These are phyloP conservation scores for Chirona hameri DNA, from an alignment of 2,888 invertebrate genomes.

Conservation along the genomic window DNA sequence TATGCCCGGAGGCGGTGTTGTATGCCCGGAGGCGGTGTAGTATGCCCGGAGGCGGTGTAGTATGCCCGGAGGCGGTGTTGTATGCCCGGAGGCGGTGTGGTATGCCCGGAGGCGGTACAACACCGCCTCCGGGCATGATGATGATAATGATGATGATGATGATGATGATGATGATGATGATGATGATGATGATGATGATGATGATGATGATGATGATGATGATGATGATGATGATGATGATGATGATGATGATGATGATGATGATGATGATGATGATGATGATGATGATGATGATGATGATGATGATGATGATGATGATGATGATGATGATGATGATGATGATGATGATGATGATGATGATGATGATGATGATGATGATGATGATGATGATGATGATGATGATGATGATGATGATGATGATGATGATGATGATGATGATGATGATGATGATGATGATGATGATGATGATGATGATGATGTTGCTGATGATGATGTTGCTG, in stretches of 20 bases:
- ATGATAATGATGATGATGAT: slow-evolving; percentile 6
- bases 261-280: slow-evolving; percentile 22
- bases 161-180: background rate
- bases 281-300: slow-evolving; percentile 22
- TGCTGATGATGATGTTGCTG: too few relatives aligned
- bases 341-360: slow-evolving; percentile 22
- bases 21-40: too few relatives aligned
- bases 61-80: too few relatives aligned
- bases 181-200: background rate
- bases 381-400: slow-evolving; percentile 22
- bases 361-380: slow-evolving; percentile 22
- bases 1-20: too few relatives aligned
- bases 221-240: slow-evolving; percentile 22
- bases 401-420: slow-evolving; percentile 22
- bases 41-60: too few relatives aligned
- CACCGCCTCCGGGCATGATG: background rate
- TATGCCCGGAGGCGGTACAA: too few relatives aligned
- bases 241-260: slow-evolving; percentile 22
- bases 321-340: slow-evolving; percentile 22
- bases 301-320: slow-evolving; percentile 12
- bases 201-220: slow-evolving; percentile 10
- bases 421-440: slow-evolving; percentile 22
- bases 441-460: slow-evolving; percentile 22
- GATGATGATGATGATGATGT: too few relatives aligned
- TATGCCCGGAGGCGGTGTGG: too few relatives aligned